Base-by-base conservation (phyloP, 2,888 invertebrate genomes). In the Stenotaenia linearis region DNA sequence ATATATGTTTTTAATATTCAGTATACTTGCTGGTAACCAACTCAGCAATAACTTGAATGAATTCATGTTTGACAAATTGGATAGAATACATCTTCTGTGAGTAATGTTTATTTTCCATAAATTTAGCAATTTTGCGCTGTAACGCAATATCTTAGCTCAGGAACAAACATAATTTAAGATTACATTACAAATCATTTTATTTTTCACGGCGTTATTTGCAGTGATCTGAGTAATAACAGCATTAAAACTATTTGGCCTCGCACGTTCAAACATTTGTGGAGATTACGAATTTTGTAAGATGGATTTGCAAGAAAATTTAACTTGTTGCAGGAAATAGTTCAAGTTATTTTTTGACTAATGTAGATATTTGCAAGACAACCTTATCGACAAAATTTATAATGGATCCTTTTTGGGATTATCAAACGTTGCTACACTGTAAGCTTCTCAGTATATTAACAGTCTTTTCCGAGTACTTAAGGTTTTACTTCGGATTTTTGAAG, bases 161-260 rank as follows among this genome's bases (percentile, higher is more conserved):
- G n/a, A n/a, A n/a, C n/a, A n/a, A n/a, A n/a, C n/a, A n/a, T n/a
- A n/a, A n/a, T n/a, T n/a, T n/a, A n/a, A n/a, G n/a, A n/a, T n/a
- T n/a, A n/a, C n/a, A n/a, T 79, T 18, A 18, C 45, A n/a, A 0
- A 25, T 32, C 56, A 15, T 50, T 1, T 12, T 18, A 9, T 56
- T 2, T 78, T 79, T n/a, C 79, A 78, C 32, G 35, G 83, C 75
- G 50, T 81, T 9, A 50, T 78, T 83, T 83, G 35, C 83, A 87
- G 87, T 74, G 87, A 87, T 81, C 81, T 88, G 37, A 86, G 84
- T 79, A 85, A 86, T 81, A 87, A 87, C 83, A 84, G 84, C 6
- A 84, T 88, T 15, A 81, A 81, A 6, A 75, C 80, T 0, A 80
- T 88, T 23, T 84, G 85, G 2, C 85, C 84, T 4, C 83, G 84